Conservation (phyloP, 1,140 invertebrate species). For the Pomacea maculata region DNA sequence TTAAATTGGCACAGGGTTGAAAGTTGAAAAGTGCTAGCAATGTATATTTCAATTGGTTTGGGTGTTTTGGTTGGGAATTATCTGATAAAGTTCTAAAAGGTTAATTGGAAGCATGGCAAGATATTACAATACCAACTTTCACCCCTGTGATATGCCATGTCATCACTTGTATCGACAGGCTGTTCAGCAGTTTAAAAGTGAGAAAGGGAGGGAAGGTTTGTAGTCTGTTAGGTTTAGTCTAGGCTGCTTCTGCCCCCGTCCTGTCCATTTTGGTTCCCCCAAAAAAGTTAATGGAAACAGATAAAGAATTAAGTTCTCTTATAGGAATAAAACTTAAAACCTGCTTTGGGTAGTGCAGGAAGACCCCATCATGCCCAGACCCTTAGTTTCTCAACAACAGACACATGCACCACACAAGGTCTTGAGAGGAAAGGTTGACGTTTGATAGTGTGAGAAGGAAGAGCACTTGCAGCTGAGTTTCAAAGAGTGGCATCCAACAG, state of each 20-base stretch:
- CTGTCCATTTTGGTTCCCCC: conserved; percentile 1
- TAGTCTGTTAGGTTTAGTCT: neutral
- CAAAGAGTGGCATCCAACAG: too few species aligned
- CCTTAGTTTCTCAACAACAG: conserved; percentile 26
- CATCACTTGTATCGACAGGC: too few species aligned
- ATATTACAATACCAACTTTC: too few species aligned
- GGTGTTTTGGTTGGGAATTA: too few species aligned
- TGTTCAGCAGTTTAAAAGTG: too few species aligned
- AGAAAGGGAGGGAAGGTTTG: too few species aligned
- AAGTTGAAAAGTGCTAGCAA: neutral
- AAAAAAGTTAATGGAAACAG: neutral
- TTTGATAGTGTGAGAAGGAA: too few species aligned
- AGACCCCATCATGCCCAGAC: conserved; percentile 23
- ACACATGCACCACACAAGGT: conserved; percentile 27
- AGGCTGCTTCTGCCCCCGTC: conserved; percentile 9
- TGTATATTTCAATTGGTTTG: too few species aligned
- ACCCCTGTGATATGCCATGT: too few species aligned
- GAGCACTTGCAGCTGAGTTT: too few species aligned
- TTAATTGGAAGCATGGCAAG: too few species aligned
- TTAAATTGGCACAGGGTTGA: conserved; percentile 18
- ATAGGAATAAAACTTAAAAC: neutral
- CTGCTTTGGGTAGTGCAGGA: neutral
- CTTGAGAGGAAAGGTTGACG: conserved; percentile 27
- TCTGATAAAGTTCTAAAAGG: too few species aligned
- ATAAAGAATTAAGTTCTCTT: neutral